A percentile compares a stretch with the other conserved stretches of the same genome.
Evolutionary conservation across 2,888 invertebrate species (phyloP).

Genomic region (Phanerotoma sp.): DNA sequence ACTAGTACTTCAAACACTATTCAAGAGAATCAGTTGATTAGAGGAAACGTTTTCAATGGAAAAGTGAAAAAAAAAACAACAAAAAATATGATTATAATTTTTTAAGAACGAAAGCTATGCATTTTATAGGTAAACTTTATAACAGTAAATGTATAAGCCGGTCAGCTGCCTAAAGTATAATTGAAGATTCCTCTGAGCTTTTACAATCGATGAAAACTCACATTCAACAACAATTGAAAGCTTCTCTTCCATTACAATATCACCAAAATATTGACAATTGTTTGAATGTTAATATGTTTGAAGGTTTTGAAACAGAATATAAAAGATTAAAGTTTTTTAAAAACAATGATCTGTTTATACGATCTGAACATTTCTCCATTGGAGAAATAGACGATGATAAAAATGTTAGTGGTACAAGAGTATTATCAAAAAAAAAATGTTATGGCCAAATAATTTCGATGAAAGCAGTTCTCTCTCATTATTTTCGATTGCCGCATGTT

Average conservation of each 20-base stretch:
- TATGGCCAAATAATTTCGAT: neutral
- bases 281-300: neutral
- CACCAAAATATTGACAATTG: neutral
- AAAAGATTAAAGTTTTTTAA: neutral
- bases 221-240: neutral
- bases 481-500: neutral
- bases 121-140: no score
- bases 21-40: no score
- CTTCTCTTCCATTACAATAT: neutral
- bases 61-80: no score
- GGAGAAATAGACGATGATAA: neutral
- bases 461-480: neutral
- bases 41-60: no score
- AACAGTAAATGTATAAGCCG: no score
- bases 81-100: no score
- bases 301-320: neutral
- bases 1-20: no score
- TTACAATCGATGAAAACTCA: neutral
- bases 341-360: neutral
- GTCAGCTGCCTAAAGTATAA: slow-evolving; percentile 11
- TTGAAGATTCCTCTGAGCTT: slow-evolving; percentile 8
- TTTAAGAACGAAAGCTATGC: no score
- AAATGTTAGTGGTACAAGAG: neutral
- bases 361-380: neutral
- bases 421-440: neutral